A percentile compares a stretch with the other conserved stretches of the same genome.
These are phyloP conservation scores for Paracanthobrama guichenoti DNA, from an alignment of 2,113 vertebrate genomes.

Conservation along the genomic window DNA sequence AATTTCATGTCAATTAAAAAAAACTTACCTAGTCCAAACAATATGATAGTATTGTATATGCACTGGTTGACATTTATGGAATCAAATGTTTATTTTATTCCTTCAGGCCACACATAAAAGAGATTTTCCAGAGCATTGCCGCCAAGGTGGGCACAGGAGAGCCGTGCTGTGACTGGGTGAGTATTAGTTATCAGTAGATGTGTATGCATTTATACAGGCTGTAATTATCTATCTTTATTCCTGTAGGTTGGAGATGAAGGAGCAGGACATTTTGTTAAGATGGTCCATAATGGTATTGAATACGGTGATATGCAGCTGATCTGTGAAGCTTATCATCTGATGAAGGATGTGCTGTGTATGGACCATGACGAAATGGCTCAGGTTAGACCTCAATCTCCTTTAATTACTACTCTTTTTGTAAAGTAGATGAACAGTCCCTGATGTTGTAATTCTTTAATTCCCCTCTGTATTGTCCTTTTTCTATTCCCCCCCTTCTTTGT, in stretches of 20 bases:
- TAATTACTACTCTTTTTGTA: neutral
- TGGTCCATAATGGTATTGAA: conserved; percentile 99
- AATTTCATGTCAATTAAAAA: no score
- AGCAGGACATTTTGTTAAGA: conserved; percentile 96
- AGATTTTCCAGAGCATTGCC: conserved; percentile 94
- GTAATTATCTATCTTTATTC: neutral
- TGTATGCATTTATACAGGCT: neutral
- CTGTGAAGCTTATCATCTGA: conserved; percentile 96
- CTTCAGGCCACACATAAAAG: conserved; percentile 92
- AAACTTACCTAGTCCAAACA: no score
- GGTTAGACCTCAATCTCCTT: conserved; percentile 69
- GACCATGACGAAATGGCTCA: conserved; percentile 88
- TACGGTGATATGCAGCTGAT: conserved; percentile 99
- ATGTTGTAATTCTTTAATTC: conserved; percentile 21
- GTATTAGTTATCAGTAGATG: conserved; percentile 51
- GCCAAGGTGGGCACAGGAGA: conserved; percentile 96
- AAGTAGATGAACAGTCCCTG: neutral
- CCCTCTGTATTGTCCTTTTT: neutral
- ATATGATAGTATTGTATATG: neutral
- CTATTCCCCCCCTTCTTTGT: conserved; percentile 31
- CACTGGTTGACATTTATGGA: neutral
- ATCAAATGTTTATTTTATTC: neutral
- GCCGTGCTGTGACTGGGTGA: conserved; percentile 97
- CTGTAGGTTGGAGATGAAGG: conserved; percentile 95
- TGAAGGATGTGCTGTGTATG: conserved; percentile 93